phyloP scores from a whole-genome alignment of 2,113 vertebrate genomes.

The Rhodinocichla rosea region DNA sequence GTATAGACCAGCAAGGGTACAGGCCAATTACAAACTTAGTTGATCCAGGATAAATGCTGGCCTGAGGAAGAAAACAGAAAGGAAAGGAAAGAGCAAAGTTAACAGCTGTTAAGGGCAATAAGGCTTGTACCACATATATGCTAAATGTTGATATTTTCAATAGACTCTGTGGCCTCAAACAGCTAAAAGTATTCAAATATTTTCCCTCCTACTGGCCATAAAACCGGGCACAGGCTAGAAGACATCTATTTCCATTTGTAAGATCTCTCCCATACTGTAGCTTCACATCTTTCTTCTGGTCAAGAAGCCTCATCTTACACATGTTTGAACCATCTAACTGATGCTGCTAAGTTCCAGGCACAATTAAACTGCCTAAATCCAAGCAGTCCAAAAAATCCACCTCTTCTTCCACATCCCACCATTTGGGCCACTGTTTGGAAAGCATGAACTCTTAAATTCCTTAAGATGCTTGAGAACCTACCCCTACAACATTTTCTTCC shows the following conservation, averaged over 20 bases:
- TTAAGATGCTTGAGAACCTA: background rate
- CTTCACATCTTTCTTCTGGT: background rate
- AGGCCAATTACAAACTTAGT: background rate
- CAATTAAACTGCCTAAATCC: background rate
- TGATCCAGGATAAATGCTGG: background rate
- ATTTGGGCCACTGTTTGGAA: fast-evolving
- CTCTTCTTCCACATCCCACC: background rate
- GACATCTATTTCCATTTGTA: background rate
- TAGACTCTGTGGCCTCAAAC: background rate
- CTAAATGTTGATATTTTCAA: background rate
- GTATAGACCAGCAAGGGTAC: background rate
- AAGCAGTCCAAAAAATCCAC: background rate
- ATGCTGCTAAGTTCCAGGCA: background rate
- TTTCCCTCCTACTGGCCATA: background rate
- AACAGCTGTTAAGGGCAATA: background rate
- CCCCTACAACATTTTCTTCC: background rate
- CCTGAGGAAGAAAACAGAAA: background rate
- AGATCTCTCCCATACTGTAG: background rate
- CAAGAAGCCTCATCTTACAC: background rate
- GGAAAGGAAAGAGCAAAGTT: background rate
- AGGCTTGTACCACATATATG: background rate
- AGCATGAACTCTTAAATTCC: background rate
- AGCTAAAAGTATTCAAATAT: background rate
- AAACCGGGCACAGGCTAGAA: background rate
- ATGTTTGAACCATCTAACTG: background rate